Evolutionary conservation across 2,113 vertebrate genomes (phyloP), one percentile per base, ranked within the genome.

Genomic region (Neopipo cinnamomea): DNA sequence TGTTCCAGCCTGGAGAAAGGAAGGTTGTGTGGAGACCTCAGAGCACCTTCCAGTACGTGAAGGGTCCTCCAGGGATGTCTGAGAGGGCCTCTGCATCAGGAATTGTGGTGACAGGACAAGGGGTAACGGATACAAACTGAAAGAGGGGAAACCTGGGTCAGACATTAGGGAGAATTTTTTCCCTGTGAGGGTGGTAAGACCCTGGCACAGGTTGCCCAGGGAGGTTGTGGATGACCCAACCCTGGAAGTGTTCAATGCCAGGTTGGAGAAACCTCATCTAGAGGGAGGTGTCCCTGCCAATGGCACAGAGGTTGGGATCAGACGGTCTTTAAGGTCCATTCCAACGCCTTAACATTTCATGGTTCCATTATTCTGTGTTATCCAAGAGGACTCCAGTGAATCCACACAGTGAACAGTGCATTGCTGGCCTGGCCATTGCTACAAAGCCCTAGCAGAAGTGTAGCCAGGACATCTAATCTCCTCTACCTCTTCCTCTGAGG

Each of bases 401-500:
- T 24, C 58, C 71, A 12, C 0, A 3, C 5, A 9, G 22, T 3
- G 39, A 23, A 41, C 6, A 24, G 39, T 2, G 30, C 59, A 5
- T 25, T 1, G 0, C 46, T 62, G 66, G 47, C 39, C 30, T 82
- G 66, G 53, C 20, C 47, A 2, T 19, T 37, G 50, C 44, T 65
- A 0, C 4, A 5, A 61, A 55, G 14, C 30, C 42, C 61, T 12
- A 3, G n/a, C 37, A 73, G 19, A 83, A 88, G 37, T 1, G 14
- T 33, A 67, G 44, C 25, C 39, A 21, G 49, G 72, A 30, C 27
- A 23, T 3, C 28, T 12, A 9, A 62, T 20, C 58, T n/a, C 28
- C 39, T 21, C 41, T 12, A 7, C 27, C 41, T 10, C 53, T 14
- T 61, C 11, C 31, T n/a, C 8, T n/a, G 4, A 13, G 41, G 27